These are phyloP conservation scores for Euproctis similis DNA, from an alignment of 2,888 invertebrate genomes.

Conservation along the genomic window DNA sequence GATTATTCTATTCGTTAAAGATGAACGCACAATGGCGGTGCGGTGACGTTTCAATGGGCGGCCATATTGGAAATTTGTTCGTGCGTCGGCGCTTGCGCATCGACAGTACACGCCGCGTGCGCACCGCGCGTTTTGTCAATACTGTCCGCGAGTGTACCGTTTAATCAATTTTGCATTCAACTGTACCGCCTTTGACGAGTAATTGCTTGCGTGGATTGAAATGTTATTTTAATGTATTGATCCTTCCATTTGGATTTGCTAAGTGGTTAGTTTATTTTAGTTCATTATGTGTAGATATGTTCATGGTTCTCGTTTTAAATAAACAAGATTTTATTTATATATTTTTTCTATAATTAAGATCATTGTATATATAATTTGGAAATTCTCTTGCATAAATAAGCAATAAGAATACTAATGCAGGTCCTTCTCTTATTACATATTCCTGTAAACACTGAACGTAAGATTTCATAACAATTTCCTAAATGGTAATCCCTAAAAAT, in stretches of 20 bases:
- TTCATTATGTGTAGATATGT: background rate
- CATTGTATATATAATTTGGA: too few species aligned
- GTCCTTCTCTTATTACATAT: too few species aligned
- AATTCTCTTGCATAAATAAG: too few species aligned
- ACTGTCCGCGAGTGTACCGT: constrained; percentile 61
- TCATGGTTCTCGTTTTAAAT: too few species aligned
- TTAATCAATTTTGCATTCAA: constrained; percentile 68
- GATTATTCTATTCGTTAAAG: constrained; percentile 31
- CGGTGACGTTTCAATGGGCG: constrained; percentile 66
- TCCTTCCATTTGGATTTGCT: constrained; percentile 13
- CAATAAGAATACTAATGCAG: too few species aligned
- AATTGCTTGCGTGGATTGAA: constrained; percentile 71
- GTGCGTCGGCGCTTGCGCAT: constrained; percentile 50
- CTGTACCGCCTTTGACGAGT: constrained; percentile 72
- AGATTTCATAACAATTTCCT: too few species aligned
- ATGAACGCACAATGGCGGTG: constrained; percentile 53
- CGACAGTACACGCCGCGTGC: constrained; percentile 15
- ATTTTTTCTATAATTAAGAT: too few species aligned
- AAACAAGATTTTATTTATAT: too few species aligned
- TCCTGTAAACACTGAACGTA: too few species aligned
- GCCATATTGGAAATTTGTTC: constrained; percentile 66
- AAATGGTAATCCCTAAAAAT: too few species aligned
- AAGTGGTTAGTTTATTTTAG: constrained; percentile 11
- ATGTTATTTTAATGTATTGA: constrained; percentile 39
- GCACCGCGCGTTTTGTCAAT: constrained; percentile 57